Percentiles rank a stretch among this genome's conserved stretches.
phyloP scores from a whole-genome alignment of 2,113 vertebrate species.

The Mus pahari region DNA sequence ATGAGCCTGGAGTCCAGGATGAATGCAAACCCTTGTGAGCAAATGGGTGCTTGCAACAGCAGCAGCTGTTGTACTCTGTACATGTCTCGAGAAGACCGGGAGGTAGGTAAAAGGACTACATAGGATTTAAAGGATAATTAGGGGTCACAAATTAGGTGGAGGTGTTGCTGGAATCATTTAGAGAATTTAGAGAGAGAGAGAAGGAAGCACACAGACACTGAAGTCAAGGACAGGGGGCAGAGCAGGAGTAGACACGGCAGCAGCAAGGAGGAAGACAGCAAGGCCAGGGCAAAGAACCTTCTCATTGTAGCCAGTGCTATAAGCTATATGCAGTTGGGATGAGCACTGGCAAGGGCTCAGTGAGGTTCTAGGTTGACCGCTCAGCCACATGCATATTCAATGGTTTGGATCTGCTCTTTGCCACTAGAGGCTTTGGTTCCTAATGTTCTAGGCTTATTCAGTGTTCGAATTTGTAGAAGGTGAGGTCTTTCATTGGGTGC shows the following conservation, averaged over 20 bases:
- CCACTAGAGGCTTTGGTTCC: background rate
- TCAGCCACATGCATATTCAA: background rate
- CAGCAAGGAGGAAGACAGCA: background rate
- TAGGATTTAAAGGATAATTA: background rate
- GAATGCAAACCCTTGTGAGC: fast-evolving
- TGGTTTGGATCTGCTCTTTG: background rate
- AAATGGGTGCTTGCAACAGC: too few relatives aligned
- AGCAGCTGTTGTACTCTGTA: background rate
- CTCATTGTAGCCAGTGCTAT: background rate
- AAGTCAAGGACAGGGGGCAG: background rate
- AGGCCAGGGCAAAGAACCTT: background rate
- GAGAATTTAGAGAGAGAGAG: background rate
- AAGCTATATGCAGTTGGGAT: background rate
- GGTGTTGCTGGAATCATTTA: background rate
- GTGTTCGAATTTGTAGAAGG: background rate
- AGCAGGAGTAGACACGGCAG: background rate
- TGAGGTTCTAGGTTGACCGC: background rate
- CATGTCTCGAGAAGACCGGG: fast-evolving
- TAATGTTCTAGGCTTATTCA: too few relatives aligned
- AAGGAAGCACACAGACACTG: too few relatives aligned
- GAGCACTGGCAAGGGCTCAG: fast-evolving
- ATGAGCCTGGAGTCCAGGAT: background rate
- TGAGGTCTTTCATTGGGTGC: background rate
- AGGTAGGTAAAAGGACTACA: fast-evolving
- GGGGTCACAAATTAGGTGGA: background rate